These are phyloP conservation scores for Drosophila atroscutellata DNA, from an alignment of 2,888 invertebrate genomes.

Conservation along the genomic window DNA sequence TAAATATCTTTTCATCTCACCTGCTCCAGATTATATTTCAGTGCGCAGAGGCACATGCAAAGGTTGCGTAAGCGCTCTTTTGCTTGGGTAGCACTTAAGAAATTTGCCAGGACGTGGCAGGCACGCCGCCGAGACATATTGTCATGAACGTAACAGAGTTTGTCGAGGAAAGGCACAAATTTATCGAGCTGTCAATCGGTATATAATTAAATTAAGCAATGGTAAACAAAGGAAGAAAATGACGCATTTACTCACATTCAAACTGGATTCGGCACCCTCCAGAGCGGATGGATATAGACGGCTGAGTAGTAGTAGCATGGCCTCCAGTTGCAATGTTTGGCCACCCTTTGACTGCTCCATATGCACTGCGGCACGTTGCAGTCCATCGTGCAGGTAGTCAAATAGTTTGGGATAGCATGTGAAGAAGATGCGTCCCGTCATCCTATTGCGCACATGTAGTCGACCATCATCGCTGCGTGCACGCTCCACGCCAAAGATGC, in stretches of 20 bases:
- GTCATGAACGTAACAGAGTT: constrained; percentile 69
- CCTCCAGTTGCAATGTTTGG: constrained; percentile 1
- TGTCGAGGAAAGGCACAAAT: constrained; percentile 52
- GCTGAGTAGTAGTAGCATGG: constrained; percentile 87
- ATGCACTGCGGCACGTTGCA: constrained; percentile 78
- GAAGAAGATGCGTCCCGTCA: constrained; percentile 88
- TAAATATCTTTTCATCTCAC: constrained; percentile 11
- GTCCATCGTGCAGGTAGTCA: constrained; percentile 86
- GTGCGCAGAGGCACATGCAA: constrained; percentile 6
- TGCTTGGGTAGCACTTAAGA: constrained; percentile 32
- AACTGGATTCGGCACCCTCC: constrained; percentile 89
- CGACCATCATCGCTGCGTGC: constrained; percentile 86
- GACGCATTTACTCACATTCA: constrained; percentile 86
- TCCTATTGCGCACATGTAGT: constrained; percentile 87
- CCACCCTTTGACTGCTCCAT: neutral
- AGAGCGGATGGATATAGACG: constrained; percentile 89
- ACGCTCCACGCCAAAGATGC: constrained; percentile 93
- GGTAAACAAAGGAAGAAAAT: neutral
- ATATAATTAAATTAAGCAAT: neutral
- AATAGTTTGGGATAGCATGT: constrained; percentile 87
- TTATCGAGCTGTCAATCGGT: constrained; percentile 37
- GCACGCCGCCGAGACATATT: constrained; percentile 44
- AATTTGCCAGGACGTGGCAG: constrained; percentile 86
- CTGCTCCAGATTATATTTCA: neutral
- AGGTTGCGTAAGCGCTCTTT: neutral